Percentiles rank a stretch among this genome's conserved stretches.
These are phyloP conservation scores for Cantharis lateralis DNA, from an alignment of 2,888 invertebrate species.

Conservation along the genomic window DNA sequence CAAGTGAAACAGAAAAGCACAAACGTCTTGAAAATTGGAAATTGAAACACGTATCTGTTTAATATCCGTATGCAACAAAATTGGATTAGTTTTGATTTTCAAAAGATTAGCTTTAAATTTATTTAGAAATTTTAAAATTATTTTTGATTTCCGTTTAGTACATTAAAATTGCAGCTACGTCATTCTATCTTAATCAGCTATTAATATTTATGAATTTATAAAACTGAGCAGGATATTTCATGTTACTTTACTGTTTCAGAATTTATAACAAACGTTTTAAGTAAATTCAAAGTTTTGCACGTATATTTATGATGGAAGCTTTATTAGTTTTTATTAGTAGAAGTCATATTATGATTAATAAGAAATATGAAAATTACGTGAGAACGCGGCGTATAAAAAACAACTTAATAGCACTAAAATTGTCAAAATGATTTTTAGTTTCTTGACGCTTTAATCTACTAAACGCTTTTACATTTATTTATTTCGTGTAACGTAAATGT, in stretches of 20 bases:
- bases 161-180: conserved; percentile 23
- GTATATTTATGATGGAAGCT: neutral
- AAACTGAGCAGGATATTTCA: conserved; percentile 16
- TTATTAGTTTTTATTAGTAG: neutral
- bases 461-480: neutral
- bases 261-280: neutral
- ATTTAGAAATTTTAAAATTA: neutral
- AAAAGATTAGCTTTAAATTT: neutral
- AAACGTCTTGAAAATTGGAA: neutral
- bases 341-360: neutral
- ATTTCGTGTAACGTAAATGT: neutral
- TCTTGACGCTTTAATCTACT: neutral
- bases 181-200: conserved; percentile 24
- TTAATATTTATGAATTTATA: conserved; percentile 23
- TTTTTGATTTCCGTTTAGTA: conserved; percentile 14
- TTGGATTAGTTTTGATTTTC: conserved; percentile 1
- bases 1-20: neutral
- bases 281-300: neutral
- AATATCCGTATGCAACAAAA: neutral
- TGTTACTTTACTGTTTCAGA: conserved; percentile 7
- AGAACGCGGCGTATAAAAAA: conserved; percentile 11
- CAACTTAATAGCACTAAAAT: neutral
- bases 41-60: conserved; percentile 1
- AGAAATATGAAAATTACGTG: conserved; percentile 10
- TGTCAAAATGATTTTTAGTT: neutral